Conservation (phyloP, 2,113 vertebrate species). For the Naja naja region DNA sequence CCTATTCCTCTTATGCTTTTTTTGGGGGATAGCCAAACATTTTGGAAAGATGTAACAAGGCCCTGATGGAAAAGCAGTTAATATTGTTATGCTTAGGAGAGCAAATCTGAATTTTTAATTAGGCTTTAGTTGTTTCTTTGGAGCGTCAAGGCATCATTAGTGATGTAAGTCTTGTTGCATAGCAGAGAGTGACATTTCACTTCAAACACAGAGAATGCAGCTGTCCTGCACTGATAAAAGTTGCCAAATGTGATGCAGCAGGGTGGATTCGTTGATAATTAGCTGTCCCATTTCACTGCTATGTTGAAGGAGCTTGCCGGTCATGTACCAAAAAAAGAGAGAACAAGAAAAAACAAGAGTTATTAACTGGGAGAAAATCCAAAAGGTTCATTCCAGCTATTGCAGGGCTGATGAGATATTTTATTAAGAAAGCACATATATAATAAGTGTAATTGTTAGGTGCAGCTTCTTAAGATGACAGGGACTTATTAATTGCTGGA, state of each 20-base stretch:
- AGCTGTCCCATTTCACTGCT: slow-evolving; percentile 62
- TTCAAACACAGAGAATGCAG: slow-evolving; percentile 71
- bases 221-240: slow-evolving; percentile 78
- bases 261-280: slow-evolving; percentile 78
- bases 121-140: slow-evolving; percentile 80
- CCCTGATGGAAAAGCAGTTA: slow-evolving; percentile 63
- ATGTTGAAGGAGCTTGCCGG: slow-evolving; percentile 48
- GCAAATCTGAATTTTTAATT: slow-evolving; percentile 84
- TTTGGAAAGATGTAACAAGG: slow-evolving; percentile 49
- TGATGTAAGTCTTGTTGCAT: slow-evolving; percentile 65
- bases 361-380: slow-evolving; percentile 61
- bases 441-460: slow-evolving; percentile 3
- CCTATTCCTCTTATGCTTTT: slow-evolving; percentile 45
- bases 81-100: slow-evolving; percentile 55
- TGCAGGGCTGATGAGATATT: slow-evolving; percentile 61
- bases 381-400: slow-evolving; percentile 55
- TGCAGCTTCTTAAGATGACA: background rate
- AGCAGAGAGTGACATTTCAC: slow-evolving; percentile 64
- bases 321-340: background rate
- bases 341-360: slow-evolving; percentile 46
- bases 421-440: slow-evolving; percentile 3
- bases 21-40: slow-evolving; percentile 18
- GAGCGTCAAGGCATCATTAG: slow-evolving; percentile 71
- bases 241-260: slow-evolving; percentile 59
- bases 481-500: slow-evolving; percentile 11